These are phyloP conservation scores for Albula goreensis DNA, from an alignment of 2,113 vertebrate species.

Conservation along the genomic window DNA sequence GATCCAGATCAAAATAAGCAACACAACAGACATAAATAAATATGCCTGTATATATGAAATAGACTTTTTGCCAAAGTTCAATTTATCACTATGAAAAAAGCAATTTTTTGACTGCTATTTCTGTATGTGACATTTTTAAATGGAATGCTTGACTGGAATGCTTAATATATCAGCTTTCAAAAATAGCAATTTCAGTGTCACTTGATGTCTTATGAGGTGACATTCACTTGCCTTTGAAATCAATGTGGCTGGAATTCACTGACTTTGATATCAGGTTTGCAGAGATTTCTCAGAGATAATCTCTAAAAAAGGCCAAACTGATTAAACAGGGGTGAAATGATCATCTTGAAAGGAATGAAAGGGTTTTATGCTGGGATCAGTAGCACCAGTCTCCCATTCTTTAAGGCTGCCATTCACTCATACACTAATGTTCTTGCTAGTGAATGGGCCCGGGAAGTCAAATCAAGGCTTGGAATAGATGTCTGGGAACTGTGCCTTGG, in stretches of 20 bases:
- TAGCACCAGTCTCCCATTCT: constrained; percentile 34
- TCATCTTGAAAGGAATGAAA: constrained; percentile 1
- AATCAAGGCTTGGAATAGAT: constrained; percentile 37
- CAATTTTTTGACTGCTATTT: background rate
- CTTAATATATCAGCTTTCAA: background rate
- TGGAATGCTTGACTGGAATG: background rate
- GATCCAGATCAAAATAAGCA: background rate
- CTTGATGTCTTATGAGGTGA: background rate
- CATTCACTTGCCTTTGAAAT: background rate
- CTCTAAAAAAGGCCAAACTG: background rate
- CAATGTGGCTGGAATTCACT: background rate
- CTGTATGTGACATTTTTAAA: background rate
- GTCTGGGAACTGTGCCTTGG: background rate
- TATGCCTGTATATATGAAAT: background rate
- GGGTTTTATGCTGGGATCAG: constrained; percentile 20
- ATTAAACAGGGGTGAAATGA: background rate
- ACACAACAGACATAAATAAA: background rate
- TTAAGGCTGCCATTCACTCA: constrained; percentile 48
- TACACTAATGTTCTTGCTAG: constrained; percentile 54
- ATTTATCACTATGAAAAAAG: background rate
- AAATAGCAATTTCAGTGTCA: background rate
- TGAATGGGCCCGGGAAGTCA: constrained; percentile 42
- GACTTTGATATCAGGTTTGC: background rate
- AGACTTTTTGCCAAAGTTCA: background rate
- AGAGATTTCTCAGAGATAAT: background rate